Evolutionary conservation across 2,888 invertebrate genomes (phyloP), one percentile per base, ranked within the genome.

Genomic region (Leptura quadrifasciata): DNA sequence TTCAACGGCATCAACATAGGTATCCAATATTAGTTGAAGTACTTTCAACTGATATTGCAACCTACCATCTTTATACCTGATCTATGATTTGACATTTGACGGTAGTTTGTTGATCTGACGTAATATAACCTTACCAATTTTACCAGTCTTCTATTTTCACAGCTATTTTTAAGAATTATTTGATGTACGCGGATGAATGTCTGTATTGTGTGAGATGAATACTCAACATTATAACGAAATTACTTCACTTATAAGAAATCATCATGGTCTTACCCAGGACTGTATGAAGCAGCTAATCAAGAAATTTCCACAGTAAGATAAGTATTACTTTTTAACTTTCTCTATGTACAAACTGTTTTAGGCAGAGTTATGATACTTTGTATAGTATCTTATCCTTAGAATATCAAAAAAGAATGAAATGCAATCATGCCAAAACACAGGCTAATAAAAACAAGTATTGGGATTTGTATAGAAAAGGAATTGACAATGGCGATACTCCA

Each of bases 371-470:
- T 60, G 88, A 91, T 69, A 93, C 95, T 0, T 84, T 96, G 52
- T 93, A 92, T 71, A 95, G 95, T 86, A 95, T 96, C 81, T 87
- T 95, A 74, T 92, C 93, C 27, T 90, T 92, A 60, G 92, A 94
- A 83, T 91, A 93, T 61, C 93, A 93, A 85, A 91, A 92, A 82
- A 91, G 91, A 76, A 92, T 94, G 91, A 94, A 93, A 86, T 88
- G 89, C 12, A 92, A 90, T 76, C 93, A 94, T 85, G 89, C 91
- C 79, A 93, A 92, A 82, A 91, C 93, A 47, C 92, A 92, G 68
- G 89, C 90, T 9, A 91, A 91, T 74, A 92, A 91, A 21, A 91
- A 81, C 35, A 88, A 82, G 81, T 88, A 86, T 81, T 89, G 83
- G 88, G 90, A 91, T 80, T 90, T 91, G 74, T 90, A 91, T 75